Percentiles rank a stretch among this genome's conserved stretches.
These are phyloP conservation scores for Platichthys stellatus DNA, from an alignment of 2,113 vertebrate species.

Conservation along the genomic window DNA sequence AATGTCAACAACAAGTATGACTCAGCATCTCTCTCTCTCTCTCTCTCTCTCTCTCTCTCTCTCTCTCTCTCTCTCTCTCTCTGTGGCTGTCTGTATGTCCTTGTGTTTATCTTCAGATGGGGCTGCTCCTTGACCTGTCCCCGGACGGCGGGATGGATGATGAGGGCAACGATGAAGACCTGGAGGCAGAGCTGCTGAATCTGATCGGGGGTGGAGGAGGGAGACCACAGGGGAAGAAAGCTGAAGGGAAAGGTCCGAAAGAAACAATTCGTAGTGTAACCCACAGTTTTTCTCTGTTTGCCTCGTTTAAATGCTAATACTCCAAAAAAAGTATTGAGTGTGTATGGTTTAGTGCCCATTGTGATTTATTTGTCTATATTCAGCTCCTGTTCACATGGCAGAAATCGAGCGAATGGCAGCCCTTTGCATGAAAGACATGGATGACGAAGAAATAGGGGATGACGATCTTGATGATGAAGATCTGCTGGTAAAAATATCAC, in stretches of 20 bases:
- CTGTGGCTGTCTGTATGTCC: not conserved
- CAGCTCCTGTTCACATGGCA: constrained; percentile 89
- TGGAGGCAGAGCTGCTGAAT: constrained; percentile 89
- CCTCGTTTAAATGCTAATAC: not conserved
- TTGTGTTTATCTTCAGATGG: constrained; percentile 79
- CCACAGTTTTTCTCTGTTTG: not conserved
- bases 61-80: not conserved
- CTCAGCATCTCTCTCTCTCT: constrained; percentile 12
- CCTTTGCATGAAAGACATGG: constrained; percentile 90
- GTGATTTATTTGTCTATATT: constrained; percentile 8
- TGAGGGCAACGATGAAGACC: constrained; percentile 82
- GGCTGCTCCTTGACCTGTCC: constrained; percentile 86
- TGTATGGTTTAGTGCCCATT: not conserved
- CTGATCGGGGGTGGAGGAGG: constrained; percentile 82
- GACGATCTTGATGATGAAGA: constrained; percentile 87
- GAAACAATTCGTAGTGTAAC: no score
- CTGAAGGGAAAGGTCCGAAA: constrained; percentile 81
- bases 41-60: not conserved
- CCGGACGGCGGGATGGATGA: constrained; percentile 83
- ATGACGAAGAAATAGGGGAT: constrained; percentile 82
- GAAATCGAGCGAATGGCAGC: constrained; percentile 92
- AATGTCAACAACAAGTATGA: constrained; percentile 7
- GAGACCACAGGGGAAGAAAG: constrained; percentile 69
- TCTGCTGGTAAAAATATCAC: constrained; percentile 80
- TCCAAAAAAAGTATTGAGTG: not conserved